Conservation (phyloP, 2,797 vertebrate genomes). For the Takifugu ocellatus region DNA sequence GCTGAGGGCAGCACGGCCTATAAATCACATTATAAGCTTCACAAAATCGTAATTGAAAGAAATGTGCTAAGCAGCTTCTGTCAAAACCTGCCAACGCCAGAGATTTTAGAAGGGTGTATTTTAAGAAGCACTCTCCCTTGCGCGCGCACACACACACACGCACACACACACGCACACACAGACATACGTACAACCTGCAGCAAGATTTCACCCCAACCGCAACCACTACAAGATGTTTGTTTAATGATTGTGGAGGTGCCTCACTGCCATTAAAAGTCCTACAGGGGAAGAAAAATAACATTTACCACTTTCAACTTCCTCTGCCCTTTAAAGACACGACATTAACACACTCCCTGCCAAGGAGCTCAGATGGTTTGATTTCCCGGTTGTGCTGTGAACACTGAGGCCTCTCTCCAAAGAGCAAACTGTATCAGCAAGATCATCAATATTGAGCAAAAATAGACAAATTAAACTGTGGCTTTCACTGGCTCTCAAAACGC, state of each 20-base stretch:
- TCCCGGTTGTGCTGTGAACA: slow-evolving; percentile 24
- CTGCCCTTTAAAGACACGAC: slow-evolving; percentile 46
- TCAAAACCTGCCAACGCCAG: slow-evolving; percentile 39
- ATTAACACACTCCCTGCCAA: slow-evolving; percentile 51
- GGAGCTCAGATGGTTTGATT: slow-evolving; percentile 27
- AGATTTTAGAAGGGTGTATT: slow-evolving; percentile 50
- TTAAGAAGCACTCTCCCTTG: slow-evolving; percentile 36
- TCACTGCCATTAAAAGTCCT: slow-evolving; percentile 49
- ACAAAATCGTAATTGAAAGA: slow-evolving; percentile 52
- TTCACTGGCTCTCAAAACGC: slow-evolving; percentile 22
- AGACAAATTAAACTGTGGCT: slow-evolving; percentile 49
- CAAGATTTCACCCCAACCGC: slow-evolving; percentile 20
- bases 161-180: not conserved
- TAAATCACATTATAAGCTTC: slow-evolving; percentile 61
- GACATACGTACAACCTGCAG: slow-evolving; percentile 17
- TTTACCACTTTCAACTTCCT: slow-evolving; percentile 65
- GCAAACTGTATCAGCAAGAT: slow-evolving; percentile 39
- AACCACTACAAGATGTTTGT: slow-evolving; percentile 57
- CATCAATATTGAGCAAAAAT: slow-evolving; percentile 46
- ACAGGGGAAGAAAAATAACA: slow-evolving; percentile 57
- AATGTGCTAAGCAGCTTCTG: slow-evolving; percentile 52
- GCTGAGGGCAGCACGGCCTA: slow-evolving; percentile 41
- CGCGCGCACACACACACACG: slow-evolving; percentile 4
- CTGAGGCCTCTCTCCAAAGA: slow-evolving; percentile 37
- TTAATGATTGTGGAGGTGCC: slow-evolving; percentile 61